Evolutionary conservation across 2,797 vertebrate genomes (phyloP).

Genomic region (Propithecus perrieri): DNA sequence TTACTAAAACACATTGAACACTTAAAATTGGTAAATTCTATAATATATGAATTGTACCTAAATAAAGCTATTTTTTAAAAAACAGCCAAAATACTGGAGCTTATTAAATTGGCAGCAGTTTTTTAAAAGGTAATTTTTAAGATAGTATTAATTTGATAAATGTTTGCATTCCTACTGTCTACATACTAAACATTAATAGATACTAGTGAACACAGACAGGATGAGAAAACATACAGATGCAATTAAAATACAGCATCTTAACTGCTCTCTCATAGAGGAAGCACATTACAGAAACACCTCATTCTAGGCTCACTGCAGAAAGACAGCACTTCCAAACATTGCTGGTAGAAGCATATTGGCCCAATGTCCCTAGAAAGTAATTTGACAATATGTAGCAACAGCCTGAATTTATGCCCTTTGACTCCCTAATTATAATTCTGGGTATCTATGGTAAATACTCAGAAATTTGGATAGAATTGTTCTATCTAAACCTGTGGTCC

Average conservation of each 20-base stretch:
- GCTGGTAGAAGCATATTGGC: background rate
- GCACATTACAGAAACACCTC: background rate
- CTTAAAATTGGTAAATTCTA: constrained; percentile 13
- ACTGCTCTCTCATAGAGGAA: background rate
- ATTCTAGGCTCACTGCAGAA: background rate
- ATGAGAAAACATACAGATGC: background rate
- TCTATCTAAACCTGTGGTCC: background rate
- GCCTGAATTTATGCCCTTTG: background rate
- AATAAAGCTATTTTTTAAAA: background rate
- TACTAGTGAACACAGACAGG: background rate
- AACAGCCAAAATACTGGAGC: background rate
- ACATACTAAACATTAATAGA: background rate
- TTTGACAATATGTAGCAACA: background rate
- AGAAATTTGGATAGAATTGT: constrained; percentile 26
- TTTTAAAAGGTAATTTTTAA: background rate
- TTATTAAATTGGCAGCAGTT: background rate
- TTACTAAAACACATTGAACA: background rate
- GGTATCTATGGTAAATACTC: background rate
- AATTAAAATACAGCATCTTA: background rate
- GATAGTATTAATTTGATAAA: background rate
- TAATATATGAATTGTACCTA: background rate
- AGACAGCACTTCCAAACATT: background rate
- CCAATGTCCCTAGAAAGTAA: background rate
- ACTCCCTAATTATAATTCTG: background rate
- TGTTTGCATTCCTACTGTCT: background rate